Base-by-base conservation (phyloP, 2,113 vertebrate species). In the Actinemys pallida region DNA sequence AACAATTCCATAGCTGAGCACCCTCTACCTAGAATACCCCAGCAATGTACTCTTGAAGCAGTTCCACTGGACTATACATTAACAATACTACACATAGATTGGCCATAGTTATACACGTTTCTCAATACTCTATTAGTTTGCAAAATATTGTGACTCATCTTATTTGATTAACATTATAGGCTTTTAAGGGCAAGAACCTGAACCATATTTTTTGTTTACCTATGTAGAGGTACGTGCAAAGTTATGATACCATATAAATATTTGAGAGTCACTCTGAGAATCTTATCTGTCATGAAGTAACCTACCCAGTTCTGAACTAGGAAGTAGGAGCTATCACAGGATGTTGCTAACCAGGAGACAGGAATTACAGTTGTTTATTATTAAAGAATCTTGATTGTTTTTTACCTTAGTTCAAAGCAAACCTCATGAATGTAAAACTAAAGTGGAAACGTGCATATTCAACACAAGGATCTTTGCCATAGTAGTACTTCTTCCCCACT, bases 91-190 rank as follows among this genome's bases (percentile, higher is more conserved):
- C 31, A 19, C 8, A 14, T 62, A 72, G 35, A 11, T 5, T 39
- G n/a, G n/a, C 65, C n/a, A 17, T 17, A 72, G 65, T 72, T 22
- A 39, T 72, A 72, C 22, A 42, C 5, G 29, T 25, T 0, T 39
- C 62, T 47, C 45, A 47, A 47, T 78, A 47, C 12, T 27, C 10
- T 54, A 69, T 49, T 0, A 27, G 25, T 2, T 42, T 45, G 20
- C 1, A 69, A 78, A 47, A 56, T 17, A 20, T 5, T 16, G 16
- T 10, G 20, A 29, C 3, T 1, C 0, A 2, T 2, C 35, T 24
- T n/a, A 47, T 2, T 0, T 0, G 8, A 24, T 11, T n/a, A 86
- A 31, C 2, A 14, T 1, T 49, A 56, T 3, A 39, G n/a, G 47
- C 16, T 75, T 31, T 93, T 3, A 31, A 47, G 59, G 4, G 14